phyloP scores from a whole-genome alignment of 2,113 vertebrate genomes.

The Cyanoramphus novaezelandiae region DNA sequence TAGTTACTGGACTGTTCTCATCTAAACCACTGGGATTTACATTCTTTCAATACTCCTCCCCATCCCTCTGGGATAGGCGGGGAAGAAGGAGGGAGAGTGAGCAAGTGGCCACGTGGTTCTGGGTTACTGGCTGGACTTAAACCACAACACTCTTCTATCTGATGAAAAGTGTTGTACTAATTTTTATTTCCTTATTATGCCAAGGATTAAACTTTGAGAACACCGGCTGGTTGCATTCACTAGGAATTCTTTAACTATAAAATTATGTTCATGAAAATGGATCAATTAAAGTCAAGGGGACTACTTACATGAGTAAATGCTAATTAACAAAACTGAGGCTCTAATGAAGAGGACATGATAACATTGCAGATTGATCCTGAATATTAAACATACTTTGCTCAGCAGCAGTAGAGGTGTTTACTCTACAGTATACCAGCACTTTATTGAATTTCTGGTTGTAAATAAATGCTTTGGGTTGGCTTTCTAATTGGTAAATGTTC shows the following conservation, averaged over 20 bases:
- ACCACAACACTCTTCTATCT: background rate
- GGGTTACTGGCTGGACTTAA: background rate
- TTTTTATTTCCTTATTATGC: conserved; percentile 49
- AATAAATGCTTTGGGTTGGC: conserved; percentile 44
- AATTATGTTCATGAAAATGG: conserved; percentile 62
- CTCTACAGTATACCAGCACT: conserved; percentile 16
- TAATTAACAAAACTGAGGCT: conserved; percentile 59
- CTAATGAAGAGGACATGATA: conserved; percentile 64
- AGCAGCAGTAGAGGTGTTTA: conserved; percentile 22
- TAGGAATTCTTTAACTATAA: conserved; percentile 38
- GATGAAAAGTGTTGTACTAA: conserved; percentile 15
- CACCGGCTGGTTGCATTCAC: background rate
- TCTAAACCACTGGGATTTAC: background rate
- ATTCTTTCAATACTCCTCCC: background rate
- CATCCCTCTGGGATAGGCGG: background rate
- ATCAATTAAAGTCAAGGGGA: conserved; percentile 68
- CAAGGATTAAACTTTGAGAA: conserved; percentile 24
- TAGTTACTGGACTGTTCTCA: background rate
- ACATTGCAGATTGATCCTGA: conserved; percentile 50
- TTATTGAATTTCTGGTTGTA: conserved; percentile 48
- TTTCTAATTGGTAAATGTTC: conserved; percentile 49
- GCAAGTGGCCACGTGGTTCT: background rate
- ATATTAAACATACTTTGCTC: conserved; percentile 49
- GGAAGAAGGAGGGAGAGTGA: background rate
- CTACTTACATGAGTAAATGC: conserved; percentile 63